A percentile compares a stretch with the other conserved stretches of the same genome.
Evolutionary conservation across 2,113 vertebrate species (phyloP).

Genomic region (Procapra przewalskii): DNA sequence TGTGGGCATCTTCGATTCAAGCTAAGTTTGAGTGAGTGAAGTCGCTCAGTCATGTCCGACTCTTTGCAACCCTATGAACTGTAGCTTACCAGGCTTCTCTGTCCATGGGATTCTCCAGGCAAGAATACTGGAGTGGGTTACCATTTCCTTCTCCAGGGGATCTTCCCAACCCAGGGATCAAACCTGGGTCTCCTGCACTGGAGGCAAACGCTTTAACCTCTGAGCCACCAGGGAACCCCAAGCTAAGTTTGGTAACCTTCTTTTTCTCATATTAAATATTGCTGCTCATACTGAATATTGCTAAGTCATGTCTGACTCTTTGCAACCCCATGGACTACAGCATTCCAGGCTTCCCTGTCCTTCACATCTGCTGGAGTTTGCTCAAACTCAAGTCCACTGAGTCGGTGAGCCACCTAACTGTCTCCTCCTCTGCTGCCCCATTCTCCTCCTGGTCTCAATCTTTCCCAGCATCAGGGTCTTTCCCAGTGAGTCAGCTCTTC

Average conservation of each 20-base stretch:
- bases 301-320: neutral
- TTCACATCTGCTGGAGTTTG: neutral
- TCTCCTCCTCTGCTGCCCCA: neutral
- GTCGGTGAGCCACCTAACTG: neutral
- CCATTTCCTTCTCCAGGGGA: too few relatives aligned
- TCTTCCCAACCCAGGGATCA: too few relatives aligned
- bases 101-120: too few relatives aligned
- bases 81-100: too few relatives aligned
- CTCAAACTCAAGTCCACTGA: neutral
- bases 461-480: neutral
- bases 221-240: neutral
- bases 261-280: neutral
- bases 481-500: neutral
- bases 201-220: too few relatives aligned
- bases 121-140: too few relatives aligned
- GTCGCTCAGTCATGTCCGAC: too few relatives aligned
- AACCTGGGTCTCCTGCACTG: too few relatives aligned
- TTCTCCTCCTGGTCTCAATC: neutral
- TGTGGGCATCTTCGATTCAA: neutral
- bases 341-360: neutral
- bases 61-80: too few relatives aligned
- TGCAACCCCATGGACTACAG: neutral
- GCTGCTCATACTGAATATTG: neutral
- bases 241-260: neutral
- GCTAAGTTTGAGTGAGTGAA: neutral